These are phyloP conservation scores for Illadopsis cleaveri DNA, from an alignment of 2,113 vertebrate genomes.

Conservation along the genomic window DNA sequence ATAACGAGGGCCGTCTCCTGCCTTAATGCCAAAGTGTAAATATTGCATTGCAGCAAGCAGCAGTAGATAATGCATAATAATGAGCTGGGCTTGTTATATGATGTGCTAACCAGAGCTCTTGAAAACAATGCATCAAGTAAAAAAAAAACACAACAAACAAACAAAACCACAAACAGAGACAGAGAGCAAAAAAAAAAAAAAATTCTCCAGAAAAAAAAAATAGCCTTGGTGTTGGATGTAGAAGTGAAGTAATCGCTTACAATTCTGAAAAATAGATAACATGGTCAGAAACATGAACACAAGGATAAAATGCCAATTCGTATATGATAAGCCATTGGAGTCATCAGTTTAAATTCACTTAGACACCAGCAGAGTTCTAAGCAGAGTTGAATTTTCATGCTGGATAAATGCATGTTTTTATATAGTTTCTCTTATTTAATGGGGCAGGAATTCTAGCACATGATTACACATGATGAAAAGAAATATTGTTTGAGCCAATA, in stretches of 20 bases:
- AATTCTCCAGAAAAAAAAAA: neutral
- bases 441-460: neutral
- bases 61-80: slow-evolving; percentile 62
- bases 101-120: slow-evolving; percentile 5
- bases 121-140: slow-evolving; percentile 33
- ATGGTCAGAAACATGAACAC: slow-evolving; percentile 9
- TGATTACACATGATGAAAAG: neutral
- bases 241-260: neutral
- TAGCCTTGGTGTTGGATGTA: neutral
- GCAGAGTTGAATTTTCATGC: slow-evolving; percentile 26
- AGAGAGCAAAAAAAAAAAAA: neutral
- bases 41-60: slow-evolving; percentile 63
- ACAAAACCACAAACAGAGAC: neutral
- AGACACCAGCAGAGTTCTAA: slow-evolving; percentile 10
- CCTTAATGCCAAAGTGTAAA: slow-evolving; percentile 67
- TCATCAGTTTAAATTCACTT: neutral
- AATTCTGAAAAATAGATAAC: slow-evolving; percentile 3
- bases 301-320: slow-evolving; percentile 16
- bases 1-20: slow-evolving; percentile 49
- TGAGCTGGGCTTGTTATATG: slow-evolving; percentile 37
- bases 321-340: slow-evolving; percentile 5
- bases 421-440: neutral
- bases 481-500: slow-evolving; percentile 4
- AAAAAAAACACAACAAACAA: neutral
- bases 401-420: neutral